Evolutionary conservation across 2,113 vertebrate genomes (phyloP), one percentile per base, ranked within the genome.

Genomic region (Corydoras sp.): DNA sequence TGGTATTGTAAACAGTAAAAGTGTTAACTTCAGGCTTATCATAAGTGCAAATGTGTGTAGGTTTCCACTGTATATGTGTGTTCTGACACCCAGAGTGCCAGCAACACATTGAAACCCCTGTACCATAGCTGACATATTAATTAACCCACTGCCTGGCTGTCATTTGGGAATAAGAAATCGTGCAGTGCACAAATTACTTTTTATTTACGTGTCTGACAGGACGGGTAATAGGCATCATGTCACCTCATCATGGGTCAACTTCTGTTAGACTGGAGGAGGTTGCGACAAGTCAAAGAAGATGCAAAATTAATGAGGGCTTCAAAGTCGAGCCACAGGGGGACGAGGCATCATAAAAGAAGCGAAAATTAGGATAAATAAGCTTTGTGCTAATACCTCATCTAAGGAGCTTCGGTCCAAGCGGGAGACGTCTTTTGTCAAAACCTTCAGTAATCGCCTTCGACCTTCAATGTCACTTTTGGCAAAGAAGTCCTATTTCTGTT

Each of bases 231-330:
- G 87, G 88, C 81, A 88, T 85, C 76, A 11, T 66, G 73, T 73
- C 79, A 73, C 76, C 73, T 72, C 76, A 32, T 58, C 56, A 68
- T 66, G 74, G 79, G 77, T 77, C 76, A 72, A 55, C 72, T 62
- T 13, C 32, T 58, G 50, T 69, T 73, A 72, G 65, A 62, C 75
- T 55, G 10, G 55, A 71, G 68, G 60, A 72, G 75, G 75, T 68
- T 74, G 14, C 53, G 68, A 69, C 72, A 62, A 65, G 71, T 91
- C 92, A 93, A 93, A 94, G 88, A 89, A 90, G 92, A 90, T 91
- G 91, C 92, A 91, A 93, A 93, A 94, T 93, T 93, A 94, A 94
- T 92, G 93, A 94, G 91, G 91, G 91, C 93, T 92, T 96, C 93
- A 93, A 91, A 90, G 89, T 88, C 68, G 43, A 92, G 85, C 86